These are phyloP conservation scores for Drosophila elegans DNA, from an alignment of 1,140 invertebrate genomes.

Conservation along the genomic window DNA sequence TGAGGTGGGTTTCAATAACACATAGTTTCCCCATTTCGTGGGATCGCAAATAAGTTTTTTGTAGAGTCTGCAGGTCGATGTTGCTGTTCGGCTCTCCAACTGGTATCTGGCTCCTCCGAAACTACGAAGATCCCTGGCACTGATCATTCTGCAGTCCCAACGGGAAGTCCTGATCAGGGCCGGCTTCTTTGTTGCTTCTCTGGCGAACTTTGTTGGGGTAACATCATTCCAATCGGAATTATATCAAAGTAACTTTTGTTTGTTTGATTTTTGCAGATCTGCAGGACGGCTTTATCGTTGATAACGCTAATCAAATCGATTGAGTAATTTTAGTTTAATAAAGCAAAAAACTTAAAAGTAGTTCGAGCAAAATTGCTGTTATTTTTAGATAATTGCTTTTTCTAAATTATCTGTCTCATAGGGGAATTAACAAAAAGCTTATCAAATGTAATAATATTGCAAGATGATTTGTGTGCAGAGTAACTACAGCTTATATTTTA, in stretches of 20 bases:
- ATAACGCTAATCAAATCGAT: constrained; percentile 35
- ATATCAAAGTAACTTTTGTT: neutral
- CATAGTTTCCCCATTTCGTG: too few species aligned
- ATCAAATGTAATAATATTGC: too few species aligned
- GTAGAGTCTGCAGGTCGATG: constrained; percentile 66
- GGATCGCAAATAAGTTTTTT: neutral
- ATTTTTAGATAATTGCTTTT: too few species aligned
- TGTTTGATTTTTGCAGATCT: constrained; percentile 16
- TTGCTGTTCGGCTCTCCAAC: constrained; percentile 60
- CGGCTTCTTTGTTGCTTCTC: constrained; percentile 79
- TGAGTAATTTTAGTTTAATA: constrained; percentile 3
- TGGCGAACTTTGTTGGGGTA: constrained; percentile 76
- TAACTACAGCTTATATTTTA: too few species aligned
- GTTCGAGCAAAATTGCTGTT: too few species aligned
- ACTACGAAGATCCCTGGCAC: constrained; percentile 48
- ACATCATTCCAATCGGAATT: neutral
- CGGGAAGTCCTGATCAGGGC: constrained; percentile 67
- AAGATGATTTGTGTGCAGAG: too few species aligned
- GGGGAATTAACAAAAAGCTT: too few species aligned
- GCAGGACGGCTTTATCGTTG: constrained; percentile 24
- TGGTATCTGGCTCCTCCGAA: constrained; percentile 64
- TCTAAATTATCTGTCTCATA: too few species aligned
- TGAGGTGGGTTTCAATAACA: constrained; percentile 46
- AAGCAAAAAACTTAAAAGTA: too few species aligned
- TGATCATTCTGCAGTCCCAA: constrained; percentile 73